These are phyloP conservation scores for Choloepus hoffmanni DNA, from an alignment of 2,113 vertebrate species.

Conservation along the genomic window DNA sequence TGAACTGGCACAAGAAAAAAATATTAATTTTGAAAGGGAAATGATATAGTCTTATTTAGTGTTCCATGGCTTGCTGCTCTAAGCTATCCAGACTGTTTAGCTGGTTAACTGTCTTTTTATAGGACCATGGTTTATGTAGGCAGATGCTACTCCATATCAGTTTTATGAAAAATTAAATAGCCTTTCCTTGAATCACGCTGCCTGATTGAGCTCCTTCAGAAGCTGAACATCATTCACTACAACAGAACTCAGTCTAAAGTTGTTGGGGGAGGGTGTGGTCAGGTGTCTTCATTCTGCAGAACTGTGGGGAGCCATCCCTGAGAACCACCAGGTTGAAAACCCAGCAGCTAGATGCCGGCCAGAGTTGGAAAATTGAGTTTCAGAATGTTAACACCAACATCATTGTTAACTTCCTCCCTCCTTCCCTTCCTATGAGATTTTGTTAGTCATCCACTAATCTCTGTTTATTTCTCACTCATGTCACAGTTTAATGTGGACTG, in stretches of 20 bases:
- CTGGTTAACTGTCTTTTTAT: neutral
- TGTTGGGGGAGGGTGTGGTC: neutral
- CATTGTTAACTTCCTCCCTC: neutral
- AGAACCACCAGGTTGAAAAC: neutral
- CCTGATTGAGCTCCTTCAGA: neutral
- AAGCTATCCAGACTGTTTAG: neutral
- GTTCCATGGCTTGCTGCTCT: neutral
- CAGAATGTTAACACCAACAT: neutral
- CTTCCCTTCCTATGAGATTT: neutral
- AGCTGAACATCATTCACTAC: neutral
- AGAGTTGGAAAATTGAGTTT: neutral
- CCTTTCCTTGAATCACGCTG: neutral
- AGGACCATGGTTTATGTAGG: neutral
- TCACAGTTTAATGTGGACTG: neutral
- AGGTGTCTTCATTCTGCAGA: neutral
- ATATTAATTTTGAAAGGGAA: conserved; percentile 50
- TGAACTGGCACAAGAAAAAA: neutral
- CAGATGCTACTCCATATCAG: neutral
- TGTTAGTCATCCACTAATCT: neutral
- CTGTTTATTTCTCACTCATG: neutral
- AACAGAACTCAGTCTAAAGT: neutral
- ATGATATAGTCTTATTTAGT: neutral
- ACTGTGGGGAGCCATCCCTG: too few species aligned
- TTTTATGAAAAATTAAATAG: conserved; percentile 51
- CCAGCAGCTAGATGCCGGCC: neutral